Evolutionary conservation across 2,797 vertebrate species (phyloP).

Genomic region (Sebastes hopkinsi): DNA sequence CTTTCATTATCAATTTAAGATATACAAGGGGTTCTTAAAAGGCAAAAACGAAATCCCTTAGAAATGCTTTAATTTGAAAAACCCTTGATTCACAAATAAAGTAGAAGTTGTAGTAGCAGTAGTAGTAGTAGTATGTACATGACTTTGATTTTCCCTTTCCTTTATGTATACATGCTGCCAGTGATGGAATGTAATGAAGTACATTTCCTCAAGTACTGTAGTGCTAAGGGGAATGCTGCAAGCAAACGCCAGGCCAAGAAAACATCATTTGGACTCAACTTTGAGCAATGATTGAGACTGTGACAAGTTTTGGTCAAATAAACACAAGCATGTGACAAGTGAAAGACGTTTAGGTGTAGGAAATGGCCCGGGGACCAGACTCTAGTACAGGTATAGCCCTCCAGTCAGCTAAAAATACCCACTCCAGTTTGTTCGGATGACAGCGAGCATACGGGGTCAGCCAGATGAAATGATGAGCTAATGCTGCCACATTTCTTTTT

Average conservation of each 20-base stretch:
- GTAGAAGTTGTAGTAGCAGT: no score
- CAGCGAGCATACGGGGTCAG: background rate
- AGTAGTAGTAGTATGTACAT: background rate
- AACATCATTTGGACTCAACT: background rate
- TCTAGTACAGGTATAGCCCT: background rate
- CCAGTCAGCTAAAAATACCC: constrained; percentile 23
- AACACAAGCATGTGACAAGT: constrained; percentile 6
- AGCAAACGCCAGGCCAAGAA: background rate
- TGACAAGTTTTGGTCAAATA: background rate
- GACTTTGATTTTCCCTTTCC: background rate
- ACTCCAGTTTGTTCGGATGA: constrained; percentile 9
- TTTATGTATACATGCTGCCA: background rate
- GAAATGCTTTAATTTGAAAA: background rate
- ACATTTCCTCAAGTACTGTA: background rate
- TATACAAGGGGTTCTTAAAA: background rate
- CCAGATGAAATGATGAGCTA: constrained; percentile 19
- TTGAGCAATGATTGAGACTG: background rate
- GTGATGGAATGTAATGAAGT: background rate
- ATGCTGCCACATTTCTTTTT: background rate
- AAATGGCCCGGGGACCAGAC: constrained; percentile 4
- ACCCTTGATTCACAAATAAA: background rate
- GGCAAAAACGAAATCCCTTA: background rate
- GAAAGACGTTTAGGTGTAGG: background rate
- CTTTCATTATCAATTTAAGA: background rate
- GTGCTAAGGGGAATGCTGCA: background rate